phyloP scores from a whole-genome alignment of 2,888 invertebrate species.

The Megalurothrips usitatus region DNA sequence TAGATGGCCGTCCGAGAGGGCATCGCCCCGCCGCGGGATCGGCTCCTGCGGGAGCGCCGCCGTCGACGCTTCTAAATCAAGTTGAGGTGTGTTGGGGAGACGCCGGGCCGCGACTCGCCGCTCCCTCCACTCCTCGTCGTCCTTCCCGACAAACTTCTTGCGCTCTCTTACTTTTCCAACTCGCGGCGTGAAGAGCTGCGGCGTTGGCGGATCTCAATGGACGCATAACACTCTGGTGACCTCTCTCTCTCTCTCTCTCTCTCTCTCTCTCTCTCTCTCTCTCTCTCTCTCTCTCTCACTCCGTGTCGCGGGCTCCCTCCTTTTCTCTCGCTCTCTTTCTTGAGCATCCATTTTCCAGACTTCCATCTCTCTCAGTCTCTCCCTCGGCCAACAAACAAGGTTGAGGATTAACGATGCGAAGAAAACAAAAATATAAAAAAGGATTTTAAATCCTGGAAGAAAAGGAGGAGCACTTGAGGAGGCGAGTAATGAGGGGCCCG shows the following conservation, averaged over 20 bases:
- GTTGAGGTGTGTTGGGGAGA: no score
- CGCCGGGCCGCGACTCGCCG: no score
- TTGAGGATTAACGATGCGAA: conserved; percentile 5
- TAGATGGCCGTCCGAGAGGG: no score
- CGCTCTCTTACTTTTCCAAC: no score
- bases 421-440: not conserved
- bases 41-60: no score
- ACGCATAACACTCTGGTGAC: not conserved
- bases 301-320: not conserved
- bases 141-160: no score
- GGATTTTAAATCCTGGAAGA: not conserved
- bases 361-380: not conserved
- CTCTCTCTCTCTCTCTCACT: not conserved
- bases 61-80: no score
- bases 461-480: not conserved
- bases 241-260: conserved; percentile 1
- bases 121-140: no score
- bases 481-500: not conserved
- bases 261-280: conserved; percentile 1
- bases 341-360: not conserved
- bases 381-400: conserved; percentile 1
- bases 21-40: no score
- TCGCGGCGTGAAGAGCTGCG: no score
- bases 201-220: no score
- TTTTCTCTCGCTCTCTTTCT: not conserved